Conservation (phyloP, 2,888 invertebrate genomes). For the Lithophane socia region DNA sequence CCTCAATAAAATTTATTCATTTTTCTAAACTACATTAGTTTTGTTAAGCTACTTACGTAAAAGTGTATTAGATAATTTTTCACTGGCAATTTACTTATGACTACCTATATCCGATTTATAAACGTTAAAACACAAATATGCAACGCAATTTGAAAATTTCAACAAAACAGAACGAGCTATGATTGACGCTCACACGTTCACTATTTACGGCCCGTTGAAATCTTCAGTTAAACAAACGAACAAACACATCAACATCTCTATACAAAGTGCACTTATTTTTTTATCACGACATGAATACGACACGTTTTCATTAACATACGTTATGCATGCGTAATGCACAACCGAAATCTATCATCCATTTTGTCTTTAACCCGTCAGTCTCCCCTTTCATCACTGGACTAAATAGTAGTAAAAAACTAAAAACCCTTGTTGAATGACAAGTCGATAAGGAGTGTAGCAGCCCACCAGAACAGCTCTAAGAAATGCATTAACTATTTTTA, state of each 20-base stretch:
- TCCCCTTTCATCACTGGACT: constrained; percentile 64
- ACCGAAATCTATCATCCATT: constrained; percentile 60
- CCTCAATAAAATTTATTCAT: background rate
- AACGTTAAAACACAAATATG: background rate
- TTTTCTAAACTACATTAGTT: background rate
- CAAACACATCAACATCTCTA: constrained; percentile 46
- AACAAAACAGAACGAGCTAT: constrained; percentile 18
- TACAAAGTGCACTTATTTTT: constrained; percentile 48
- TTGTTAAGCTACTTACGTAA: background rate
- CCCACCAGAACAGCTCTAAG: constrained; percentile 82
- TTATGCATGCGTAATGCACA: constrained; percentile 54
- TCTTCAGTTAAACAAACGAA: constrained; percentile 30
- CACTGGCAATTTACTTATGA: background rate
- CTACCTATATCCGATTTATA: background rate
- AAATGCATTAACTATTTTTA: constrained; percentile 85
- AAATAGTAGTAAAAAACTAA: constrained; percentile 72
- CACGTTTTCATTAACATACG: constrained; percentile 41
- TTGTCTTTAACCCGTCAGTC: constrained; percentile 64
- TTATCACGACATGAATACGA: constrained; percentile 39
- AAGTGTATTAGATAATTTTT: background rate
- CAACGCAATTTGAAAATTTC: constrained; percentile 2
- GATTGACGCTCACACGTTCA: constrained; percentile 10
- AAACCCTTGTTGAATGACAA: constrained; percentile 83
- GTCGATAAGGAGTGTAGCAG: constrained; percentile 78
- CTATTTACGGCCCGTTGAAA: constrained; percentile 38